Evolutionary conservation across 2,888 invertebrate species (phyloP), one percentile per base, ranked within the genome.

Genomic region (Liodrosophila aerea): DNA sequence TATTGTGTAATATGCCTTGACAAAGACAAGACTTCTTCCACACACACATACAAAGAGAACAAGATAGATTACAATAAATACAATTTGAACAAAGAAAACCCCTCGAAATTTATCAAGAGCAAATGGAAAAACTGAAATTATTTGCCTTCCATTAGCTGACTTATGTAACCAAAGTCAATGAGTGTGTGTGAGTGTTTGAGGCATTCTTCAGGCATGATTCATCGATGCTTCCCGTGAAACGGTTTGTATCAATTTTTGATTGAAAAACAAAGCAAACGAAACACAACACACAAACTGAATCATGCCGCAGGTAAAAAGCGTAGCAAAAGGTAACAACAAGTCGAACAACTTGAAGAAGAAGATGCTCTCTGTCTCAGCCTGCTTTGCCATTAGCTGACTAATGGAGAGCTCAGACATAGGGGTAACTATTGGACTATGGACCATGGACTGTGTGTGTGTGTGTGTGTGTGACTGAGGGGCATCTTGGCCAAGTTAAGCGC

Each of bases 371-470:
- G n/a, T n/a, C n/a, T n/a, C n/a, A 45, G 51, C 34, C 47, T 16
- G 51, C 22, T 22, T 41, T 68, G 62, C 70, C 75, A 75, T 75
- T 81, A 81, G 75, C 81, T 75, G 81, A 75, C 75, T 75, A 75
- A 81, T 70, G 67, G 41, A 46, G 71, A 60, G 65, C 37, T 39
- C 13, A 30, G 9, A 2, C 27, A 13, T 2, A 41, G 30, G 15
- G 43, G 30, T 4, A n/a, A 12, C 29, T 16, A 8, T n/a, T 7
- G 11, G 3, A 11, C 11, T 2, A 4, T 7, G 16, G 9, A 5
- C 13, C 9, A 0, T 8, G 36, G 13, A 33, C 5, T 33, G 33
- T n/a, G 33, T 33, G 33, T 33, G 11, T n/a, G n/a, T n/a, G n/a
- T n/a, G n/a, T n/a, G n/a, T n/a, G 11, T 33, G 5, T 7, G 31